Percentiles rank a stretch among this genome's conserved stretches.
Evolutionary conservation across 2,888 invertebrate species (phyloP).

Genomic region (Nemapogon koenigi): DNA sequence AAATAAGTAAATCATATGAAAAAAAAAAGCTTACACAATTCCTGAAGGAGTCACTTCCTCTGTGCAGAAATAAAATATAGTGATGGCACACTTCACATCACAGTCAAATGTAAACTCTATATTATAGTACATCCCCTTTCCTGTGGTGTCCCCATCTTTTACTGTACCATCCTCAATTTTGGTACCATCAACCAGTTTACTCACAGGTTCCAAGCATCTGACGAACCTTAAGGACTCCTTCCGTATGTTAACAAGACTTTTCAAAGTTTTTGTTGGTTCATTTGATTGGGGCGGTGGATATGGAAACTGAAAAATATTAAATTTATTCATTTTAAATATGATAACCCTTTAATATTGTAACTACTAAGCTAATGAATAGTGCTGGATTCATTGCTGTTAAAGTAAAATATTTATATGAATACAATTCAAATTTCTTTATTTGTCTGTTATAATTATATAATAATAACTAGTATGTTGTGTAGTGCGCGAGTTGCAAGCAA

Average conservation of each 20-base stretch:
- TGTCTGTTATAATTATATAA: too few relatives aligned
- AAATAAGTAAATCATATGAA: too few relatives aligned
- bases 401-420: too few relatives aligned
- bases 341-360: neutral
- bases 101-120: conserved; percentile 98
- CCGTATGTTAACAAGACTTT: conserved; percentile 94
- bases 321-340: conserved; percentile 2
- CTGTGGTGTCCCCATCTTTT: conserved; percentile 64
- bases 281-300: conserved; percentile 96
- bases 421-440: too few relatives aligned
- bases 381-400: too few relatives aligned
- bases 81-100: conserved; percentile 93
- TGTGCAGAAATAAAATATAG: conserved; percentile 93
- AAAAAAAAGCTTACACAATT: conserved; percentile 84
- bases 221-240: conserved; percentile 96
- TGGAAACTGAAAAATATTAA: conserved; percentile 76
- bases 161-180: conserved; percentile 60
- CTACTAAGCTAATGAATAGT: neutral
- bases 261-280: conserved; percentile 96
- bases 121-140: conserved; percentile 79
- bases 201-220: conserved; percentile 70
- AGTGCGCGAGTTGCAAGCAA: too few relatives aligned
- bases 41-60: conserved; percentile 90
- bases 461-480: too few relatives aligned
- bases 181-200: conserved; percentile 61